These are phyloP conservation scores for Ceratina japonica DNA, from an alignment of 1,140 invertebrate genomes.

Conservation along the genomic window DNA sequence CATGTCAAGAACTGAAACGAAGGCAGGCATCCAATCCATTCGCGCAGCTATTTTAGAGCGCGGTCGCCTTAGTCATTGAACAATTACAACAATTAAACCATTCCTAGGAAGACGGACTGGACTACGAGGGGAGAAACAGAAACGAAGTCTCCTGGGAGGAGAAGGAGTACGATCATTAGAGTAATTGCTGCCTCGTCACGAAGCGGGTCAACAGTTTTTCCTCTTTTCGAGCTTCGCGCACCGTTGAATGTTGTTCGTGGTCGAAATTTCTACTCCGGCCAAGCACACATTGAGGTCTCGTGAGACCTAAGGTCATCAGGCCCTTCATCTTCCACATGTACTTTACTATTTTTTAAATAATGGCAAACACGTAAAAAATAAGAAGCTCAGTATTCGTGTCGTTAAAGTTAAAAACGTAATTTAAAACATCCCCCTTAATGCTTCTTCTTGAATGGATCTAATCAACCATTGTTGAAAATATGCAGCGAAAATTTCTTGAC, in stretches of 20 bases:
- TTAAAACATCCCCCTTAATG: background rate
- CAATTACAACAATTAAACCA: slow-evolving; percentile 44
- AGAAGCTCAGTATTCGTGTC: background rate
- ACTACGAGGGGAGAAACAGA: background rate
- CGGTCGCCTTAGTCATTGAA: background rate
- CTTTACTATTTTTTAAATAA: too few species aligned
- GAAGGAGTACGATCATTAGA: slow-evolving; percentile 49
- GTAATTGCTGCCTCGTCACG: slow-evolving; percentile 52
- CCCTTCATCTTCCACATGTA: too few species aligned
- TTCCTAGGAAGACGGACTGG: background rate
- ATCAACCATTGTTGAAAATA: background rate
- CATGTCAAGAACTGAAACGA: background rate
- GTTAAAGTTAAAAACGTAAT: background rate
- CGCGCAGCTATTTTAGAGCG: background rate
- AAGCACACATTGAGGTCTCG: too few species aligned
- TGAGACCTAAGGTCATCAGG: too few species aligned
- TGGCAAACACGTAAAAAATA: too few species aligned
- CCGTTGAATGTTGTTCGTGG: background rate
- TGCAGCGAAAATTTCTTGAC: background rate
- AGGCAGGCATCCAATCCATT: background rate
- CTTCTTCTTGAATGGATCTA: background rate
- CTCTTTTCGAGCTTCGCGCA: background rate
- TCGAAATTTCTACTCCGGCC: slow-evolving; percentile 9
- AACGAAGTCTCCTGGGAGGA: background rate
- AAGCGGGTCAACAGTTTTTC: slow-evolving; percentile 55